phyloP scores from a whole-genome alignment of 2,797 vertebrate genomes.

The Microtus agrestis region DNA sequence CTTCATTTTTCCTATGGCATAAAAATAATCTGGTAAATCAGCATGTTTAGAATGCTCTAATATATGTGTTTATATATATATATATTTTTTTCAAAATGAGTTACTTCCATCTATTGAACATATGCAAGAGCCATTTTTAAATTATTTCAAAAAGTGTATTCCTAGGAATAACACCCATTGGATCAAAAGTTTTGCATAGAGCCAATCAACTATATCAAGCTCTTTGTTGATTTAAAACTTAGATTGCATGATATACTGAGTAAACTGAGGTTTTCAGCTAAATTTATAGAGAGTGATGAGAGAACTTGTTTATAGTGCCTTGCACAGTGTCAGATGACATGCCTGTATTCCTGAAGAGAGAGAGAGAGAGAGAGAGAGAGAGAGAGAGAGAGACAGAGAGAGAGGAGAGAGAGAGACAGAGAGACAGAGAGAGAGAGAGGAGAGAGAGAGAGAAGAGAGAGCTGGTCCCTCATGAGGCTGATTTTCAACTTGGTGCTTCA shows the following conservation, averaged over 20 bases:
- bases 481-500: neutral
- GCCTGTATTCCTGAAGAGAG: neutral
- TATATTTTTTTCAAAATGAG: neutral
- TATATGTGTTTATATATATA: neutral
- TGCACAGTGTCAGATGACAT: neutral
- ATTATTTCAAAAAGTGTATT: neutral
- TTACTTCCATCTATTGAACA: constrained; percentile 59
- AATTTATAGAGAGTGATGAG: neutral
- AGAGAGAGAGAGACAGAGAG: neutral
- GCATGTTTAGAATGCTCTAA: constrained; percentile 44
- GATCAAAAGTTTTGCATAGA: constrained; percentile 40
- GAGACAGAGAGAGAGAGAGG: neutral
- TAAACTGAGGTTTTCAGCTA: neutral
- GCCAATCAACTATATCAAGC: neutral
- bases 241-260: neutral
- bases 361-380: neutral
- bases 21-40: constrained; percentile 12
- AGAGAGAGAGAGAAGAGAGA: neutral
- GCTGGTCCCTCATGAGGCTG: neutral
- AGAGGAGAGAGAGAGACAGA: too few species aligned
- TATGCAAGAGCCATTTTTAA: constrained; percentile 18
- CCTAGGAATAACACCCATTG: constrained; percentile 1
- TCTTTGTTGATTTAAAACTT: neutral
- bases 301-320: neutral
- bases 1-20: neutral